phyloP scores from a whole-genome alignment of 2,797 vertebrate genomes.

The Chelonia mydas region DNA sequence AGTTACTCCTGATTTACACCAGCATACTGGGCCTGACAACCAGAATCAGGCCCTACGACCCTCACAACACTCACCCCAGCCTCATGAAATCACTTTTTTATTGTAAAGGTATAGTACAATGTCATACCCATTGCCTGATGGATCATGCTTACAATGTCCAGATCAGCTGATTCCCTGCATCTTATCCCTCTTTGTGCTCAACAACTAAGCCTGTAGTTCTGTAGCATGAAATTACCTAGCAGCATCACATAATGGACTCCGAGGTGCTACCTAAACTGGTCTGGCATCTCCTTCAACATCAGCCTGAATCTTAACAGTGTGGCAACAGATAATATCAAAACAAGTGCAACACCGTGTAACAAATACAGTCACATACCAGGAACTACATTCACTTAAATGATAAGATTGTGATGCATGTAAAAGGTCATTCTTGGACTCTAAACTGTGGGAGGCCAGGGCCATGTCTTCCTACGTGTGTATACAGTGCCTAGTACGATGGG shows the following conservation, averaged over 20 bases:
- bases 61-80: not conserved
- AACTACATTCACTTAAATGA: not conserved
- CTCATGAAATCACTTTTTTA: not conserved
- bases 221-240: conserved; percentile 72
- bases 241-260: conserved; percentile 34
- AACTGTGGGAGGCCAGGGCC: rapidly evolving
- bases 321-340: conserved; percentile 58
- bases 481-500: not conserved
- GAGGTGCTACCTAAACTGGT: conserved; percentile 74
- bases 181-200: conserved; percentile 41
- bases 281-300: conserved; percentile 74
- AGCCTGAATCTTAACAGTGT: conserved; percentile 74
- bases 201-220: conserved; percentile 67
- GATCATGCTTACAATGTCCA: conserved; percentile 74
- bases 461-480: rapidly evolving
- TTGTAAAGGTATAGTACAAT: not conserved
- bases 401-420: not conserved
- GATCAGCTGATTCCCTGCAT: conserved; percentile 61
- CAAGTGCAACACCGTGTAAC: conserved; percentile 23
- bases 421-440: not conserved
- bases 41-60: not conserved
- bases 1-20: not conserved
- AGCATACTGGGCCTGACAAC: not conserved
- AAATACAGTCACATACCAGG: conserved; percentile 53
- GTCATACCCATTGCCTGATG: not conserved